These are phyloP conservation scores for Porites evermanni DNA, from an alignment of 92 coral and sea anemone species.

Conservation along the genomic window DNA sequence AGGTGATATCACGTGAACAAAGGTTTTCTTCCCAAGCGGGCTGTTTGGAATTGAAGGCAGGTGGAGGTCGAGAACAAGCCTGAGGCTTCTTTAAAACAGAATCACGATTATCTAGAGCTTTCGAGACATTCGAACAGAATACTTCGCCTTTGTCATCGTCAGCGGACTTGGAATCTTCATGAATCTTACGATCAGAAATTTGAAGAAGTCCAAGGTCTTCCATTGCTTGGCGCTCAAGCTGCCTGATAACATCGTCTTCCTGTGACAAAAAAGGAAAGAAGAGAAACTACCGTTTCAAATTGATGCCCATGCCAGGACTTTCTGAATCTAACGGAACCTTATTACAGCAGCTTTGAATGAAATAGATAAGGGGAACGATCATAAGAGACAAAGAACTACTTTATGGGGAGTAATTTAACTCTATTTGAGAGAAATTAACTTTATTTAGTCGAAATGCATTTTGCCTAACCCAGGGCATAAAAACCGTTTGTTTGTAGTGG, in stretches of 20 bases:
- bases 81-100: background rate
- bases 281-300: background rate
- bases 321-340: too few species aligned
- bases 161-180: background rate
- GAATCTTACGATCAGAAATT: background rate
- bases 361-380: too few species aligned
- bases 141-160: background rate
- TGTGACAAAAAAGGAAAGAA: background rate
- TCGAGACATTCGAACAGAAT: background rate
- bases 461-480: too few species aligned
- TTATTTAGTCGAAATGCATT: too few species aligned
- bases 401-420: too few species aligned
- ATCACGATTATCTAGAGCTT: background rate
- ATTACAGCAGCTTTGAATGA: too few species aligned
- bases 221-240: conserved; percentile 47
- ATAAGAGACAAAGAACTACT: too few species aligned
- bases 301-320: background rate
- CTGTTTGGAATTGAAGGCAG: background rate
- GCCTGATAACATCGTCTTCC: conserved; percentile 19
- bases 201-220: conserved; percentile 39
- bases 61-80: background rate
- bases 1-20: background rate
- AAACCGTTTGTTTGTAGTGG: too few species aligned
- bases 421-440: too few species aligned
- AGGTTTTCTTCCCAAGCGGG: background rate